Evolutionary conservation across 2,113 vertebrate species (phyloP).

Genomic region (Sminthopsis crassicaudata): DNA sequence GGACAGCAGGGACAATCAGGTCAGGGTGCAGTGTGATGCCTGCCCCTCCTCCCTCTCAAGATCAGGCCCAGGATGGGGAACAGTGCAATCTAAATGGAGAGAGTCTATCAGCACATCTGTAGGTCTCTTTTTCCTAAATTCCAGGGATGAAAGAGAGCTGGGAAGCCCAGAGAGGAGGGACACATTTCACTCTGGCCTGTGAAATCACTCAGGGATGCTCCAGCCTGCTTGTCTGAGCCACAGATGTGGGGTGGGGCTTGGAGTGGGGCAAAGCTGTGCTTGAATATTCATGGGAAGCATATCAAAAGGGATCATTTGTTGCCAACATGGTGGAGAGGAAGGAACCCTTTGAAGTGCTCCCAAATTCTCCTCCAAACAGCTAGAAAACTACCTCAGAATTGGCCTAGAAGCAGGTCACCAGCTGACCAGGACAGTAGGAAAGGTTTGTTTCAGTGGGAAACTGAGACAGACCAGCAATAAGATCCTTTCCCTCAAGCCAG

Average conservation of each 20-base stretch:
- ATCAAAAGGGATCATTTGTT: conserved; percentile 22
- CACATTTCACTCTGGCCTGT: conserved; percentile 38
- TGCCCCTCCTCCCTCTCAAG: background rate
- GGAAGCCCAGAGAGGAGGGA: background rate
- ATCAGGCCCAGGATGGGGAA: background rate
- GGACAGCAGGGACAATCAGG: background rate
- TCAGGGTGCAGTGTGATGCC: background rate
- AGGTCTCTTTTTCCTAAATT: background rate
- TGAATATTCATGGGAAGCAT: conserved; percentile 36
- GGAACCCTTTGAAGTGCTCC: too few species aligned
- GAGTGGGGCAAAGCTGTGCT: background rate
- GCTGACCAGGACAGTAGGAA: too few species aligned
- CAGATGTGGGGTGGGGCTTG: background rate
- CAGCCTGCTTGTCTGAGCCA: background rate
- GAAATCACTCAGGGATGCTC: conserved; percentile 24
- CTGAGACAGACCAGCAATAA: too few species aligned
- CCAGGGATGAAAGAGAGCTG: background rate
- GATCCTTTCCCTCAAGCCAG: too few species aligned
- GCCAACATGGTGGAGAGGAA: too few species aligned
- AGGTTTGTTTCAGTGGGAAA: too few species aligned
- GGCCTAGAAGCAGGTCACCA: too few species aligned
- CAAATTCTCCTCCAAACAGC: too few species aligned
- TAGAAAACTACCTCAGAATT: too few species aligned
- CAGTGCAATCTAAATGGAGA: accelerated
- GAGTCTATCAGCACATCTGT: background rate